Evolutionary conservation across 64 coral and sea anemone species (phyloP), one percentile per base, ranked within the genome.

Genomic region (Catalaphyllia jardinei): DNA sequence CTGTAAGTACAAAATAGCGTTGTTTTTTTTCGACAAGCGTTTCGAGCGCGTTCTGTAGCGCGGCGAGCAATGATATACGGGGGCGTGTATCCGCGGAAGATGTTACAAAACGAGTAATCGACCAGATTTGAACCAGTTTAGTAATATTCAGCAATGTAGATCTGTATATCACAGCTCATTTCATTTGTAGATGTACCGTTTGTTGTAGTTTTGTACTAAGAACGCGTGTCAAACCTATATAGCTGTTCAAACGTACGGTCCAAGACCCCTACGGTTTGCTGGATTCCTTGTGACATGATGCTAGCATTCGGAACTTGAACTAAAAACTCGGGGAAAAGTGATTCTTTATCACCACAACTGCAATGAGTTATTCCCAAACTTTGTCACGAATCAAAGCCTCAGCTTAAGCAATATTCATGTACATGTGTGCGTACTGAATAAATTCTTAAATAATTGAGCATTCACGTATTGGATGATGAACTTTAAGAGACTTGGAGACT

Each of bases 81-180:
- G 76, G 76, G 76, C 49, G 76, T 79, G 75, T 52, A 51, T 76
- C 42, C 75, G 75, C 33, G 46, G 59, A 54, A n/a, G 65, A 27
- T 69, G 22, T 10, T 73, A 73, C 35, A 39, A 3, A 29, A 3
- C 5, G 24, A 59, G 52, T 28, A 57, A 46, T 57, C 0, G 54
- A 16, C 0, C 15, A 57, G 54, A 57, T 57, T 16, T 2, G 0
- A 57, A 57, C 10, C 54, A 57, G 10, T 57, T 57, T 12, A 57
- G 54, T 16, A 57, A 57, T 57, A 13, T 15, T 12, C 15, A 57
- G 54, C 54, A 1, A 1, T 57, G 54, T 11, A 69, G 19, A 10
- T 69, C n/a, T 69, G 65, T 27, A 69, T n/a, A 69, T 69, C 10
- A 69, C 9, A 69, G 65, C 65, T 27, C 7, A n/a, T 69, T 28